These are phyloP conservation scores for Incurvaria masculella DNA, from an alignment of 2,888 invertebrate species.

Conservation along the genomic window DNA sequence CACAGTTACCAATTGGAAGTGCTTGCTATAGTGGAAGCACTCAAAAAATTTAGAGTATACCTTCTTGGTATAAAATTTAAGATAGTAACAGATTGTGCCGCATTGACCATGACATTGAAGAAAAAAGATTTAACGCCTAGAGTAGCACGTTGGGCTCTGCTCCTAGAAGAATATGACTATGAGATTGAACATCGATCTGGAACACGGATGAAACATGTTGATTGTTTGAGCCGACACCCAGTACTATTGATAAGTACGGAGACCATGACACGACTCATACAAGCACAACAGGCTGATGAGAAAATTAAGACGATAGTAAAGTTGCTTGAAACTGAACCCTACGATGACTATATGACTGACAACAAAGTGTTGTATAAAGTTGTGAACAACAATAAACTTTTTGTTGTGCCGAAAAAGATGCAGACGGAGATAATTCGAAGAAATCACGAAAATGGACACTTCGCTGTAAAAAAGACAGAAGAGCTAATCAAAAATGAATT, in stretches of 20 bases:
- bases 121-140: conserved; percentile 17
- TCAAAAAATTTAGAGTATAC: conserved; percentile 16
- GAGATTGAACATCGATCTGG: conserved; percentile 18
- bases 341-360: no score
- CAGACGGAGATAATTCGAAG: no score
- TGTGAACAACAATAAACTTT: no score
- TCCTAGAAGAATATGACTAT: conserved; percentile 20
- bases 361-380: no score
- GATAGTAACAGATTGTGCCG: conserved; percentile 19
- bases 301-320: no score
- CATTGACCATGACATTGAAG: conserved; percentile 16
- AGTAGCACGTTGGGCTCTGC: conserved; percentile 21
- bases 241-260: not conserved
- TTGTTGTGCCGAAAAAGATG: no score
- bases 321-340: no score
- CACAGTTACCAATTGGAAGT: conserved; percentile 23
- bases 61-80: conserved; percentile 16
- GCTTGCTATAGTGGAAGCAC: conserved; percentile 15
- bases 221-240: conserved; percentile 18
- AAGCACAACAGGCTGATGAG: no score
- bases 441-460: no score
- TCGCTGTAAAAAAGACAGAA: no score
- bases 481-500: no score
- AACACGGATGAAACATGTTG: conserved; percentile 21
- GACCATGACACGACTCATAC: not conserved